phyloP scores from a whole-genome alignment of 2,113 vertebrate species.

The Corynorhinus townsendii region DNA sequence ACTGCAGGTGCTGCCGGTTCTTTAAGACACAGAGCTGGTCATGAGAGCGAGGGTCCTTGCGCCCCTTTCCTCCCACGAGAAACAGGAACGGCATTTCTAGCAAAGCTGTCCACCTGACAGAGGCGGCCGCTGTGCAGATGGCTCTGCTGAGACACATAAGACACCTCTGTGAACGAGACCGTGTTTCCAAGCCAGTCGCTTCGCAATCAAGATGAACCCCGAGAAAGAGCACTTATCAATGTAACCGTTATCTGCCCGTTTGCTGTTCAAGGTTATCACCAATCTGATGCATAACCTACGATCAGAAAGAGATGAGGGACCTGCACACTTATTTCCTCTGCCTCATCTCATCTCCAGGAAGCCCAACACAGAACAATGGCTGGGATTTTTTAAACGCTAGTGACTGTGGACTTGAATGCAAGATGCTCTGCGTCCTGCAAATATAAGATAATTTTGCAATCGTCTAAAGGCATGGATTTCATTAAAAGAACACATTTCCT shows the following conservation, averaged over 20 bases:
- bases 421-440: not conserved
- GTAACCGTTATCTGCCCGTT: not conserved
- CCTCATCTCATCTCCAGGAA: constrained; percentile 1
- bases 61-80: not conserved
- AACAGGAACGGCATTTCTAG: not conserved
- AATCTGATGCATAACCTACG: not conserved
- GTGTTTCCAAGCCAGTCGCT: not conserved
- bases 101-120: not conserved
- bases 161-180: not conserved
- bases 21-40: not conserved
- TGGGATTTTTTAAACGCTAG: constrained; percentile 3
- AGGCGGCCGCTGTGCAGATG: not conserved
- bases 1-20: not conserved
- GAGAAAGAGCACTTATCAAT: not conserved
- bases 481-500: not conserved
- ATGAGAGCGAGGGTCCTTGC: not conserved
- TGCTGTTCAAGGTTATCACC: constrained; percentile 37
- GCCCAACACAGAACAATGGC: not conserved
- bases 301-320: not conserved
- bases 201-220: not conserved
- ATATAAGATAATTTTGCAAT: not conserved
- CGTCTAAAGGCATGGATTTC: not conserved
- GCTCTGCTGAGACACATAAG: not conserved
- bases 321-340: not conserved
- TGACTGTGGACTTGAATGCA: not conserved